phyloP scores from a whole-genome alignment of 2,888 invertebrate species.

The Tinea trinotella region DNA sequence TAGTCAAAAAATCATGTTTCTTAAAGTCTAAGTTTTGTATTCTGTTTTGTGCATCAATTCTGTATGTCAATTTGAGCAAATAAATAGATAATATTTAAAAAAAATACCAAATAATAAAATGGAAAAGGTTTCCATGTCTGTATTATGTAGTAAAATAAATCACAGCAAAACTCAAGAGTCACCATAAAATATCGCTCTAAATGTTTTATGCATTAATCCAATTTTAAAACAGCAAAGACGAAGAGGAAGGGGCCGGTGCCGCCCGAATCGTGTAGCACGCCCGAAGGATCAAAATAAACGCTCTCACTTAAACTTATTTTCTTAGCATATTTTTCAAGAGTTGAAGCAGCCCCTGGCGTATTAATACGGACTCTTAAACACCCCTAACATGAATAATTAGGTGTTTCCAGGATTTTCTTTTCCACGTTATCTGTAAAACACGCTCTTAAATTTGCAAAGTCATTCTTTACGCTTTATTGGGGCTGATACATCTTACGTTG shows the following conservation, averaged over 20 bases:
- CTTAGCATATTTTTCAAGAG: constrained; percentile 53
- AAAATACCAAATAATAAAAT: constrained; percentile 1
- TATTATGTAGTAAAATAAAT: not conserved
- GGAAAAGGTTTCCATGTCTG: constrained; percentile 22
- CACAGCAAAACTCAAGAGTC: constrained; percentile 15
- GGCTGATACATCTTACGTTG: constrained; percentile 63
- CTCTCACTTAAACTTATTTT: constrained; percentile 37
- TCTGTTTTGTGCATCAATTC: too few species aligned
- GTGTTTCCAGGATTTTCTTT: constrained; percentile 60
- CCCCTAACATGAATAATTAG: constrained; percentile 71
- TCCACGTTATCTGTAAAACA: constrained; percentile 61
- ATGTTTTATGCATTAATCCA: constrained; percentile 41
- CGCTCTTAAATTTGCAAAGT: constrained; percentile 67
- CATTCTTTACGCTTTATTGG: constrained; percentile 68
- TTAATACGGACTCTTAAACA: constrained; percentile 64
- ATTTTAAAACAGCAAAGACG: constrained; percentile 48
- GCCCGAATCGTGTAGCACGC: constrained; percentile 60
- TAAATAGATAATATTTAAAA: not conserved
- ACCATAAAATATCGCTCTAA: constrained; percentile 20
- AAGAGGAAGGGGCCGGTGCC: constrained; percentile 38
- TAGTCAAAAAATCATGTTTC: too few species aligned
- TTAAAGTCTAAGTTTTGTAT: too few species aligned
- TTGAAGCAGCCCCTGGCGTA: constrained; percentile 40
- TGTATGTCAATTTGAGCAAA: too few species aligned
- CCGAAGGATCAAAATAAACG: constrained; percentile 49